Evolutionary conservation across 2,113 vertebrate genomes (phyloP), one percentile per base, ranked within the genome.

Genomic region (Sander lucioperca): DNA sequence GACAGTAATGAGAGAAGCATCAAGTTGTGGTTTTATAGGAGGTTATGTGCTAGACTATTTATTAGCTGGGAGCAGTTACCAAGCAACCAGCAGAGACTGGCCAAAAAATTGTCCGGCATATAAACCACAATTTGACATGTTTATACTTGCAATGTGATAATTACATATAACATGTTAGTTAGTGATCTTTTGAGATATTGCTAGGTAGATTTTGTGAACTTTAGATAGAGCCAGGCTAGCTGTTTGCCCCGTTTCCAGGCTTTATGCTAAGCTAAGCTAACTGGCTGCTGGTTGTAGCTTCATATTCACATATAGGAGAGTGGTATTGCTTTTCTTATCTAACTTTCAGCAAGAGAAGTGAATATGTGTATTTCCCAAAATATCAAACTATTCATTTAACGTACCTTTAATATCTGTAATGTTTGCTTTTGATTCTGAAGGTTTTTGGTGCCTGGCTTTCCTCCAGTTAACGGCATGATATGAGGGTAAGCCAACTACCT

Each of bases 401-500:
- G 15, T 43, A 76, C 47, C 70, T 85, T 83, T 74, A 45, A 75
- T 73, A 61, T 50, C 43, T 72, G 71, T 77, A 77, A 45, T 57
- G 4, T 54, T 36, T 74, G 64, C 63, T 78, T 80, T 77, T 59
- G 36, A 68, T n/a, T 68, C 21, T 39, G 21, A 67, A 48, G 30
- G 11, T 18, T 62, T 61, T 23, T 36, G 25, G 67, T 84, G 79
- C 81, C 86, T 77, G 82, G 70, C 77, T 85, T 61, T 73, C 36
- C 36, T 72, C 50, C 39, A 45, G 18, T 27, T 47, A 76, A 72
- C 5, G 21, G 70, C 80, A 70, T 80, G 77, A 77, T 43, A 80
- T 16, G 83, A 87, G 63, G 53, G 59, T 61, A 78, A 90, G 79
- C 62, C 73, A 79, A 86, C 45, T 56, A 77, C 85, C 76, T 80